Conservation (phyloP, 1,140 invertebrate species). For the Heliconius nattereri region DNA sequence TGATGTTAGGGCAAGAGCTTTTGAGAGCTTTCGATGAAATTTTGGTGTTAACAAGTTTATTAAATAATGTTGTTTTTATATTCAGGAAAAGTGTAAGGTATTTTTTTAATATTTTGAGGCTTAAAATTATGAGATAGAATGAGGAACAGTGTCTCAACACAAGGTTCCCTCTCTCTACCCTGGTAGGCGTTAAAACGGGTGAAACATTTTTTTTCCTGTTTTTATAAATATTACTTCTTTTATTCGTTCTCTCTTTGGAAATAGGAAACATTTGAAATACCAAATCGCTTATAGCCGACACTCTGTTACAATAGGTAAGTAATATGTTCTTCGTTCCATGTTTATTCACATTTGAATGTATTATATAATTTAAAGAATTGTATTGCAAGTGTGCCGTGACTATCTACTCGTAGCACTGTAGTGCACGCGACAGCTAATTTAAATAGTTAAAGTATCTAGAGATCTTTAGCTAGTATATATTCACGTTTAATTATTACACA, state of each 20-base stretch:
- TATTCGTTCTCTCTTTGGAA: too few relatives aligned
- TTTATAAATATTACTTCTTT: too few relatives aligned
- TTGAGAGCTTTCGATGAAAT: slow-evolving; percentile 3
- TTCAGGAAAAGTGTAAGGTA: too few relatives aligned
- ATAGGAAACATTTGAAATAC: too few relatives aligned
- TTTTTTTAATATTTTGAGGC: neutral
- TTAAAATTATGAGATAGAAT: too few relatives aligned
- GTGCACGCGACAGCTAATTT: neutral
- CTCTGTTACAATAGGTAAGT: neutral
- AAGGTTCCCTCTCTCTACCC: too few relatives aligned
- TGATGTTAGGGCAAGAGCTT: neutral
- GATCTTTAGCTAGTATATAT: too few relatives aligned
- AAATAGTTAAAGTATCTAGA: too few relatives aligned
- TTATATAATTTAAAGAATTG: neutral
- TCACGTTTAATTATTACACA: too few relatives aligned
- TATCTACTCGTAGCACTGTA: neutral
- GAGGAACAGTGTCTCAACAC: too few relatives aligned
- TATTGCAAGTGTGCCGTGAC: neutral
- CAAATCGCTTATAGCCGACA: neutral
- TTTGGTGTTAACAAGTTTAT: neutral
- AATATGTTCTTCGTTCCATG: neutral
- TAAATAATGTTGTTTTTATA: neutral
- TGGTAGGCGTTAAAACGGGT: too few relatives aligned
- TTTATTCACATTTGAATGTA: neutral
- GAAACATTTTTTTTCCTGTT: too few relatives aligned